Evolutionary conservation across 2,888 invertebrate genomes (phyloP).

Genomic region (Pediacus dermestoides): DNA sequence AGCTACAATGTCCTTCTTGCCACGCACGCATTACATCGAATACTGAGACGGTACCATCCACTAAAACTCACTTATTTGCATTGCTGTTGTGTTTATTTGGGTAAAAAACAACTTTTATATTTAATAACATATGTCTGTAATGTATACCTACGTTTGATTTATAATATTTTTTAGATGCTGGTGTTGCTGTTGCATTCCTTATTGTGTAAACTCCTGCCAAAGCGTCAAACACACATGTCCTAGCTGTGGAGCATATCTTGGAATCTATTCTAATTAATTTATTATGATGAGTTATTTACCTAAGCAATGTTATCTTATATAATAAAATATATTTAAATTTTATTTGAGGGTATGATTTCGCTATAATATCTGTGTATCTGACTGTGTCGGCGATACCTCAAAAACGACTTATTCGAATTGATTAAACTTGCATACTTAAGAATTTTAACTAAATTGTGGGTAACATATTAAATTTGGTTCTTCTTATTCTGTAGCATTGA

Average conservation of each 20-base stretch:
- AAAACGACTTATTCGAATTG: too few species aligned
- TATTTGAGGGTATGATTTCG: too few species aligned
- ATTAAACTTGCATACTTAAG: too few species aligned
- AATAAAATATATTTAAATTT: too few species aligned
- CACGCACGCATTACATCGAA: constrained; percentile 46
- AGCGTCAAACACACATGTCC: constrained; percentile 52
- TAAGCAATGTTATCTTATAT: too few species aligned
- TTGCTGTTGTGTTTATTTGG: constrained; percentile 49
- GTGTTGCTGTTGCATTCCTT: constrained; percentile 50
- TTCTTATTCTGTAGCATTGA: too few species aligned
- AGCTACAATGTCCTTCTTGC: constrained; percentile 48
- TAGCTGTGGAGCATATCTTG: constrained; percentile 49
- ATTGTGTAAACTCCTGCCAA: constrained; percentile 51
- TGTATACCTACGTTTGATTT: too few species aligned
- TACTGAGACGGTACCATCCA: constrained; percentile 46
- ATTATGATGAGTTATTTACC: background rate
- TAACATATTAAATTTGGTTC: too few species aligned
- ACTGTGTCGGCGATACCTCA: too few species aligned
- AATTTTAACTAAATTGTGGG: too few species aligned
- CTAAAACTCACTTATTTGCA: constrained; percentile 53
- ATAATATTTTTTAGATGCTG: constrained; percentile 43
- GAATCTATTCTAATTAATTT: constrained; percentile 38
- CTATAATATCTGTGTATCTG: too few species aligned
- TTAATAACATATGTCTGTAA: too few species aligned
- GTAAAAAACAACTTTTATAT: constrained; percentile 40